Evolutionary conservation across 2,113 vertebrate genomes (phyloP).

Genomic region (Prinia subflava): DNA sequence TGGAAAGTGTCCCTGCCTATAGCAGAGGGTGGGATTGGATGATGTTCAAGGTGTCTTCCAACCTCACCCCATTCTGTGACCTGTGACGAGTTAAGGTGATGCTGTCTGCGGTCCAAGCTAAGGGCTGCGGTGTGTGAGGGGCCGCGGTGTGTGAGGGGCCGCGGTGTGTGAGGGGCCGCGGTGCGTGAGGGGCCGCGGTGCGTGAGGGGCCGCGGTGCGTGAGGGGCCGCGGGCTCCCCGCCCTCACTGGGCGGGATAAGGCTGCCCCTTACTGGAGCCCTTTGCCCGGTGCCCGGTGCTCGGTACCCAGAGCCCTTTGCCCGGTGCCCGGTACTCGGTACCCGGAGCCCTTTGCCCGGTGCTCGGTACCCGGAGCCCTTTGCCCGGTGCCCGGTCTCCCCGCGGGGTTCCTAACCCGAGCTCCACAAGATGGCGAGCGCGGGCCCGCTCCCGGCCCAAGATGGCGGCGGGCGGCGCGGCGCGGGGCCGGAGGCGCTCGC

Average conservation of each 20-base stretch:
- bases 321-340: too few species aligned
- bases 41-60: not conserved
- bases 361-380: not conserved
- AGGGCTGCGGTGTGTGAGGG: not conserved
- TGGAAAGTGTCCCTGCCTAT: not conserved
- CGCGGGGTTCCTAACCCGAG: not conserved
- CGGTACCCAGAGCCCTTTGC: not conserved
- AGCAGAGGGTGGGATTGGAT: fast-evolving
- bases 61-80: not conserved
- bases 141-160: fast-evolving
- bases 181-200: not conserved
- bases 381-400: not conserved
- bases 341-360: not conserved
- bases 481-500: not conserved
- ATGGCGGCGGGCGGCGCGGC: not conserved
- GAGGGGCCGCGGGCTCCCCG: not conserved
- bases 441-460: not conserved
- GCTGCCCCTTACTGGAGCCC: not conserved
- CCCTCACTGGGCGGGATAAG: not conserved
- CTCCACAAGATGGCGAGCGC: constrained; percentile 39
- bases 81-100: fast-evolving
- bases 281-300: too few species aligned
- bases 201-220: too few species aligned
- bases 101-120: too few species aligned
- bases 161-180: not conserved